Percentiles rank a stretch among this genome's conserved stretches.
These are phyloP conservation scores for Siniperca knerii DNA, from an alignment of 2,113 vertebrate genomes.

Conservation along the genomic window DNA sequence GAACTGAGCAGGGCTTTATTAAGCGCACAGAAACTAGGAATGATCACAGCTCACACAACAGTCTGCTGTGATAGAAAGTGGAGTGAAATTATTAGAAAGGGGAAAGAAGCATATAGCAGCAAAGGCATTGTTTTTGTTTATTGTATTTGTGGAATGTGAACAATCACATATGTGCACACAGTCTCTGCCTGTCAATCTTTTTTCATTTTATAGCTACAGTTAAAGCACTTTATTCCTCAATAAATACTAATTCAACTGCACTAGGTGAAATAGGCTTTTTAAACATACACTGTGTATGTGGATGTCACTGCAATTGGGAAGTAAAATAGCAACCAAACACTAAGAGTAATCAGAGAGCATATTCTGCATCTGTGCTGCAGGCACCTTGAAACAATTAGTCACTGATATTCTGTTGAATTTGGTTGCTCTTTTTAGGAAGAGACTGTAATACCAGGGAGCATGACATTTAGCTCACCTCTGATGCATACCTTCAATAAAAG, in stretches of 20 bases:
- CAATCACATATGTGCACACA: constrained; percentile 7
- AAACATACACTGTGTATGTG: neutral
- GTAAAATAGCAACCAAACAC: constrained; percentile 12
- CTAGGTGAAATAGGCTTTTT: neutral
- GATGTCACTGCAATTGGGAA: neutral
- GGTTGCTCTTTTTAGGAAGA: constrained; percentile 39
- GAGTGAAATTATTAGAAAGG: constrained; percentile 36
- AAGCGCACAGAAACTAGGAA: constrained; percentile 61
- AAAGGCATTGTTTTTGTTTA: constrained; percentile 10
- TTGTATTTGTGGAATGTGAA: constrained; percentile 6
- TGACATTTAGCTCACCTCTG: constrained; percentile 56
- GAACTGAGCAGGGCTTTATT: constrained; percentile 71
- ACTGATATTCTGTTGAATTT: constrained; percentile 46
- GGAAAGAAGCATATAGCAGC: constrained; percentile 26
- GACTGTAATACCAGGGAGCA: constrained; percentile 46
- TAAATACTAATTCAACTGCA: neutral
- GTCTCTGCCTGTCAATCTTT: constrained; percentile 14
- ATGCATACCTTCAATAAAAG: constrained; percentile 74
- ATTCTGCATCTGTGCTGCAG: constrained; percentile 10
- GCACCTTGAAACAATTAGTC: constrained; percentile 13
- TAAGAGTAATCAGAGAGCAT: constrained; percentile 15
- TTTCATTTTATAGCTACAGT: constrained; percentile 3
- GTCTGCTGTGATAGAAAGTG: constrained; percentile 48
- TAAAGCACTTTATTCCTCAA: neutral
- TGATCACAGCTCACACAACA: constrained; percentile 53